These are phyloP conservation scores for Bufotes viridis DNA, from an alignment of 2,797 vertebrate species.

Conservation along the genomic window DNA sequence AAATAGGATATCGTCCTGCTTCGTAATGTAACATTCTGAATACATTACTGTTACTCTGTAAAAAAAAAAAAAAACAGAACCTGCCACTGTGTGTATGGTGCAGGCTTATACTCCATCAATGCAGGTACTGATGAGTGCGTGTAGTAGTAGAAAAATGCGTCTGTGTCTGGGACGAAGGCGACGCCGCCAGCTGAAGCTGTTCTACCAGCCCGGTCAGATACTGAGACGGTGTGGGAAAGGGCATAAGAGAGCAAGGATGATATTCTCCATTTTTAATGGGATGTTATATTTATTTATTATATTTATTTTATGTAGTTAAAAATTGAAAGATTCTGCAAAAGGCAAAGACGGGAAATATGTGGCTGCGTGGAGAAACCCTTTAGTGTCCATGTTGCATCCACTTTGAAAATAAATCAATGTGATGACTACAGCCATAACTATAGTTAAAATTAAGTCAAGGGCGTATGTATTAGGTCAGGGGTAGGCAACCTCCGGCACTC, in stretches of 20 bases:
- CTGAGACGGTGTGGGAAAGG: background rate
- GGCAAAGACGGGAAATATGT: background rate
- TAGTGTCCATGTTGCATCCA: background rate
- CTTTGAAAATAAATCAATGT: background rate
- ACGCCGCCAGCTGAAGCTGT: too few species aligned
- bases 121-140: background rate
- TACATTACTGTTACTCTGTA: background rate
- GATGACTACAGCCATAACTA: background rate
- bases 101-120: background rate
- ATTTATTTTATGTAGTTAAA: too few species aligned
- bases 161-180: background rate
- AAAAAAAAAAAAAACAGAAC: background rate
- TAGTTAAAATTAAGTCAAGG: too few species aligned
- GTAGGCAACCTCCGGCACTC: too few species aligned
- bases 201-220: background rate
- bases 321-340: background rate
- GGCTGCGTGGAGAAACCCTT: background rate
- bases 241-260: background rate
- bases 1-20: background rate
- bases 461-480: too few species aligned
- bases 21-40: background rate
- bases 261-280: constrained; percentile 15
- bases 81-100: background rate
- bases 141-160: too few species aligned
- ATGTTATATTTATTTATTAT: background rate